phyloP scores from a whole-genome alignment of 2,888 invertebrate genomes.

The Serrognathus titanus region DNA sequence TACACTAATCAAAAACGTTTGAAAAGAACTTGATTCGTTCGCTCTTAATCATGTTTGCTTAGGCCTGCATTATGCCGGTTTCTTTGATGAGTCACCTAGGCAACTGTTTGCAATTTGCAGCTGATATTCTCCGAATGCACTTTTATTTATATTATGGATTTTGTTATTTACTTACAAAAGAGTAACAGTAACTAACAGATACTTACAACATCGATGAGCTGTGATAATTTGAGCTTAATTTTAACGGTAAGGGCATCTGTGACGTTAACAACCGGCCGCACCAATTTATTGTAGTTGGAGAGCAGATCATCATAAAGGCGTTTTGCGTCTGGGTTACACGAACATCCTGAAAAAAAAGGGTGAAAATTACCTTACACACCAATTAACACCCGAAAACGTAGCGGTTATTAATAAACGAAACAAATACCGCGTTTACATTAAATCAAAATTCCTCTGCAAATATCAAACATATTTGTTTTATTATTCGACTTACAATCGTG shows the following conservation, averaged over 20 bases:
- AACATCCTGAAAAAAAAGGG: constrained; percentile 63
- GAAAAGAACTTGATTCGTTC: too few species aligned
- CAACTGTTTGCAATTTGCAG: too few species aligned
- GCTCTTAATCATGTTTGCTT: too few species aligned
- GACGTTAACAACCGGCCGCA: constrained; percentile 81
- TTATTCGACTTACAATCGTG: not conserved
- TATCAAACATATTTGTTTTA: not conserved
- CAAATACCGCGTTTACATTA: not conserved
- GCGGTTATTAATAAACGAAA: not conserved
- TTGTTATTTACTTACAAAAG: too few species aligned
- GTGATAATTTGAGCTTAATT: constrained; percentile 83
- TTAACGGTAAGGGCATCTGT: constrained; percentile 80
- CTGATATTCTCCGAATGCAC: too few species aligned
- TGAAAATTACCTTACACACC: not conserved
- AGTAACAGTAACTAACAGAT: constrained; percentile 11
- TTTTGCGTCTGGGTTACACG: constrained; percentile 84
- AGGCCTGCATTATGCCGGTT: too few species aligned
- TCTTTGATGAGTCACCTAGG: too few species aligned
- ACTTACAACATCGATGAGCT: constrained; percentile 86
- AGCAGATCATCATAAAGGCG: constrained; percentile 83
- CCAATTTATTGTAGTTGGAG: constrained; percentile 84
- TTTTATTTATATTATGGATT: too few species aligned
- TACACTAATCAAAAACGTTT: too few species aligned
- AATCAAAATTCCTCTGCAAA: not conserved
- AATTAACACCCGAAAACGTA: not conserved